Percentiles rank a stretch among this genome's conserved stretches.
Evolutionary conservation across 2,888 invertebrate genomes (phyloP).

Genomic region (Tinea pellionella): DNA sequence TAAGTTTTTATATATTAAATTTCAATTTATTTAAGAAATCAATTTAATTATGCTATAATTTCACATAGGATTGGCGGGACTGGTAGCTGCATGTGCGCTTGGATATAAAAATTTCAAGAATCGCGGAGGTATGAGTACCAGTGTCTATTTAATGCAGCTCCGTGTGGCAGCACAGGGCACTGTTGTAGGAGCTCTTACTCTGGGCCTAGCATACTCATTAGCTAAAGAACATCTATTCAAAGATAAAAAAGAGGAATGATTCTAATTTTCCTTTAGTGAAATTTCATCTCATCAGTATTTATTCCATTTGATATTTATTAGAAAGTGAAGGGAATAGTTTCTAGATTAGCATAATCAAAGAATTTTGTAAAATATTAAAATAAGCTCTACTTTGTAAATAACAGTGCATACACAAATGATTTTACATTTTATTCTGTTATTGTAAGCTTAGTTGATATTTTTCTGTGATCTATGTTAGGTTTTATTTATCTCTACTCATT

Average conservation of each 20-base stretch:
- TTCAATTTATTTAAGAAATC: not conserved
- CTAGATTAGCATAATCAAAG: not conserved
- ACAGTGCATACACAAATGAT: not conserved
- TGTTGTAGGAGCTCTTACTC: conserved; percentile 79
- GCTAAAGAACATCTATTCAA: conserved; percentile 62
- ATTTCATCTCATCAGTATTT: conserved; percentile 3
- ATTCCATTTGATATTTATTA: not conserved
- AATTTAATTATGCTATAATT: not conserved
- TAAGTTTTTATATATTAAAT: conserved; percentile 42
- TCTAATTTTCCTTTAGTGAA: not conserved
- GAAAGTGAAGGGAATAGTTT: not conserved
- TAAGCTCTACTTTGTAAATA: not conserved
- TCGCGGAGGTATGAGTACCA: conserved; percentile 81
- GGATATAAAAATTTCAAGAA: conserved; percentile 82
- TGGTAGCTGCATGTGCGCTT: conserved; percentile 73
- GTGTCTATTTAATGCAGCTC: conserved; percentile 86
- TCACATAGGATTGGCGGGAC: conserved; percentile 75
- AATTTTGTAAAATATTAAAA: not conserved
- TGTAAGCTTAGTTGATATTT: not conserved
- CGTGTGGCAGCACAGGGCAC: conserved; percentile 88
- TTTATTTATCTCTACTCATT: conserved; percentile 3
- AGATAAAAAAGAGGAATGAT: conserved; percentile 34
- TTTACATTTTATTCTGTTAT: not conserved
- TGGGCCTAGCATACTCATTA: conserved; percentile 79
- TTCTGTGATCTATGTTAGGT: conserved; percentile 8